Conservation (phyloP, 2,888 invertebrate genomes). For the Seira musarum region DNA sequence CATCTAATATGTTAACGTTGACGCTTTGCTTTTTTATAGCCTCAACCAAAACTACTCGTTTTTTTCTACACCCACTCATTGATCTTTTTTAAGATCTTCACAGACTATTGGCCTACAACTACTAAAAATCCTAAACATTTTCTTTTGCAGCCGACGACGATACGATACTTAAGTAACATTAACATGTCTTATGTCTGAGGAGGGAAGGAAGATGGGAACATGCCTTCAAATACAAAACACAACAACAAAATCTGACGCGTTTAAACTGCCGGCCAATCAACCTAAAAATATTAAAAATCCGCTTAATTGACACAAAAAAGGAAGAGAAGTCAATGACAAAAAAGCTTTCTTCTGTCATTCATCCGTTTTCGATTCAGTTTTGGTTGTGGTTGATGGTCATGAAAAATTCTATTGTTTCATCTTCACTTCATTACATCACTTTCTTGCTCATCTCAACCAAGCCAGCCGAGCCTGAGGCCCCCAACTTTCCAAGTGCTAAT, state of each 20-base stretch:
- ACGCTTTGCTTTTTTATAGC: conserved; percentile 11
- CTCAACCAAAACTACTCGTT: conserved; percentile 8
- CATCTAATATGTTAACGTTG: conserved; percentile 18
- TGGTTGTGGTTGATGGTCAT: background rate
- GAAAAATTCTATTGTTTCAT: background rate
- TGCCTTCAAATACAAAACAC: background rate
- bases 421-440: background rate
- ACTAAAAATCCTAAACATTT: conserved; percentile 4
- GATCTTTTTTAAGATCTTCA: conserved; percentile 59
- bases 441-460: background rate
- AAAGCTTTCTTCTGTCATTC: conserved; percentile 15
- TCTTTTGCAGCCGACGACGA: background rate
- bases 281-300: conserved; percentile 13
- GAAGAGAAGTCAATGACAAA: conserved; percentile 12
- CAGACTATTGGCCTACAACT: conserved; percentile 53
- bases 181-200: background rate
- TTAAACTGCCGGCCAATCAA: conserved; percentile 5
- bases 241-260: background rate
- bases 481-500: background rate
- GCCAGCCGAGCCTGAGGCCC: background rate
- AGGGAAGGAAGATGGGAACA: background rate
- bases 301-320: conserved; percentile 2
- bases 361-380: background rate
- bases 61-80: conserved; percentile 46
- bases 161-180: background rate